Conservation (phyloP, 2,797 vertebrate species). For the Acrossocheilus fasciatus region DNA sequence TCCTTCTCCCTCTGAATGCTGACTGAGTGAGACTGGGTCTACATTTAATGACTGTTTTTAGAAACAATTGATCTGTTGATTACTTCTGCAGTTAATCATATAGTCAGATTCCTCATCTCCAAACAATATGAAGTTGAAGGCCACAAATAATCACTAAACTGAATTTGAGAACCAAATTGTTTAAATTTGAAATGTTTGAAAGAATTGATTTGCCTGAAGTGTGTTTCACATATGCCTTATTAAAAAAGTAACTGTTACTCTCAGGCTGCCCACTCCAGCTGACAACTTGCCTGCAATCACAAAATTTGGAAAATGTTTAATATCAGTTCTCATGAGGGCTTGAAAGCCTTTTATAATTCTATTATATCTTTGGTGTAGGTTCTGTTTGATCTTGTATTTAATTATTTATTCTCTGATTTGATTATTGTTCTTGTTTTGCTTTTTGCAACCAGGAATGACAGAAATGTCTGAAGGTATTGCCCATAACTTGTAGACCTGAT, state of each 20-base stretch:
- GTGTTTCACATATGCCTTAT: neutral
- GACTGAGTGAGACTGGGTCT: neutral
- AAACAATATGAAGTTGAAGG: neutral
- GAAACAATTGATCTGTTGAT: neutral
- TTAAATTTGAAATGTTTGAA: conserved; percentile 6
- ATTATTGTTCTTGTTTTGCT: conserved; percentile 34
- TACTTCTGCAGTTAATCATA: conserved; percentile 9
- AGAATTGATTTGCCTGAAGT: neutral
- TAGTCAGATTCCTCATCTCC: neutral
- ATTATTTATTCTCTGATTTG: conserved; percentile 29
- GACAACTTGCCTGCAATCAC: neutral
- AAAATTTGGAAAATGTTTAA: neutral
- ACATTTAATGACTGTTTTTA: neutral
- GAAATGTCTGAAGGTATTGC: conserved; percentile 40
- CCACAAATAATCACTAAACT: neutral
- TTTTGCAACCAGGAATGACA: conserved; percentile 38
- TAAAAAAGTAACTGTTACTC: neutral
- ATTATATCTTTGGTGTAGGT: neutral
- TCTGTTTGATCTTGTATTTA: conserved; percentile 35
- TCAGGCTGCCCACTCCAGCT: conserved; percentile 5
- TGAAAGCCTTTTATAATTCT: conserved; percentile 12
- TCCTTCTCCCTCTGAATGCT: neutral
- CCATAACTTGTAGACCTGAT: conserved; percentile 5
- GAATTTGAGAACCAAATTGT: neutral
- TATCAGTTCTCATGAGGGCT: neutral